Base-by-base conservation (phyloP, 1,140 invertebrate genomes). In the Heliconius congener region DNA sequence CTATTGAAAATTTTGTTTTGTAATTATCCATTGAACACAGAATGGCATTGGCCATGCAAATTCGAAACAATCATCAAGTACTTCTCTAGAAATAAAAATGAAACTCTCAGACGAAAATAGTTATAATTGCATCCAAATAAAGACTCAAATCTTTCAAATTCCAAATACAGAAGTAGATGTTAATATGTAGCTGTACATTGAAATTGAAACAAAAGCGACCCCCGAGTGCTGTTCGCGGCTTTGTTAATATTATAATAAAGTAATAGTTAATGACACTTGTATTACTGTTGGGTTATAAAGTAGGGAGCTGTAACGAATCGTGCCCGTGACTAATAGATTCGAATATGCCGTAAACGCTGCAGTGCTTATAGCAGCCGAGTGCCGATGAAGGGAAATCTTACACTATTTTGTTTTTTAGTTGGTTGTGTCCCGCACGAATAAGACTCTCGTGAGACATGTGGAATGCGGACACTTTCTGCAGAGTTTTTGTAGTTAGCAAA, bases 201-300 rank as follows among this genome's bases (percentile, higher is more conserved):
- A 87, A 84, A 84, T 88, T 90, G 88, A 93, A 92, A 93, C 91
- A 93, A 93, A 84, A 86, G 90, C 82, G 83, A 72, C 83, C 89
- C 87, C 86, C 85, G 86, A 77, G 83, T 71, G 85, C 80, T 83
- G 82, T 86, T 87, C 80, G 84, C 85, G 84, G 85, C 86, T 90
- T 93, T 91, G 90, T 92, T 90, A 89, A 89, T 89, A 83, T 87
- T 85, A 90, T 91, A 92, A 92, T 92, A 86, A 88, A 91, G 85
- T 90, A 88, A 90, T 88, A 87, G 83, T 88, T 92, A 91, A 93
- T 85, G 90, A 90, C 84, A 90, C 91, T 93, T 84, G 81, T 87
- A 86, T 87, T 88, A 88, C 83, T 84, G 73, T 78, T 81, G 85
- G 84, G 84, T 78, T 88, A 90, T 91, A 88, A 90, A 91, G 84